phyloP scores from a whole-genome alignment of 2,888 invertebrate genomes.

The Drosophila buzzatii region DNA sequence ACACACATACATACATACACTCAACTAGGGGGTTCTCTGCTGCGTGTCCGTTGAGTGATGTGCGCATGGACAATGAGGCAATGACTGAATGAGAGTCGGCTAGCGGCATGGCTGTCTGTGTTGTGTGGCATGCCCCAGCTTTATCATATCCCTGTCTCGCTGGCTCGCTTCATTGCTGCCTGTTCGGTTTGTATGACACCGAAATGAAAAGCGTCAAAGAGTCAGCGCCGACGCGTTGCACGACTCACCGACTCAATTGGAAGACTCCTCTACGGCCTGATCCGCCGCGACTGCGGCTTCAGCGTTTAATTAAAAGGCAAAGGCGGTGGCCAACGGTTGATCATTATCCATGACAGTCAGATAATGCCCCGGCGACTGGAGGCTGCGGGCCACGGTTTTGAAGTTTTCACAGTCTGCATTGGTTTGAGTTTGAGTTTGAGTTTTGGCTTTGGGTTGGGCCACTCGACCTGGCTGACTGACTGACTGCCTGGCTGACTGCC shows the following conservation, averaged over 20 bases:
- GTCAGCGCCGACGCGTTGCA: slow-evolving; percentile 56
- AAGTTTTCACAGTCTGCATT: slow-evolving; percentile 9
- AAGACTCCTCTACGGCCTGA: slow-evolving; percentile 8
- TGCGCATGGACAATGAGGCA: slow-evolving; percentile 73
- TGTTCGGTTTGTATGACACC: slow-evolving; percentile 34
- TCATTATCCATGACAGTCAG: slow-evolving; percentile 67
- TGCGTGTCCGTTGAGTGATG: slow-evolving; percentile 69
- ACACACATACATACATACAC: slow-evolving; percentile 19
- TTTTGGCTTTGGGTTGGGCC: slow-evolving; percentile 28
- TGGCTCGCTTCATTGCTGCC: background rate
- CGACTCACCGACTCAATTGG: slow-evolving; percentile 35
- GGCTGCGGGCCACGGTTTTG: slow-evolving; percentile 33
- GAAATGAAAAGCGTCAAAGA: slow-evolving; percentile 62
- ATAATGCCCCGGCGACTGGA: slow-evolving; percentile 38
- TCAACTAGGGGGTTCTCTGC: slow-evolving; percentile 27
- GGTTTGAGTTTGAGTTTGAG: slow-evolving; percentile 10
- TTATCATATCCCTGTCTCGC: slow-evolving; percentile 22
- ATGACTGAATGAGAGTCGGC: slow-evolving; percentile 13
- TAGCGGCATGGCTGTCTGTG: slow-evolving; percentile 4
- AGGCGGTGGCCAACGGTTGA: slow-evolving; percentile 72
- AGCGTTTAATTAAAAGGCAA: slow-evolving; percentile 78
- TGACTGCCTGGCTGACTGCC: background rate
- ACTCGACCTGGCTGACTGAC: background rate
- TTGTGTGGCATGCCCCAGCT: slow-evolving; percentile 39
- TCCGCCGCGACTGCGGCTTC: slow-evolving; percentile 57